Evolutionary conservation across 2,113 vertebrate species (phyloP).

Genomic region (Columba livia): DNA sequence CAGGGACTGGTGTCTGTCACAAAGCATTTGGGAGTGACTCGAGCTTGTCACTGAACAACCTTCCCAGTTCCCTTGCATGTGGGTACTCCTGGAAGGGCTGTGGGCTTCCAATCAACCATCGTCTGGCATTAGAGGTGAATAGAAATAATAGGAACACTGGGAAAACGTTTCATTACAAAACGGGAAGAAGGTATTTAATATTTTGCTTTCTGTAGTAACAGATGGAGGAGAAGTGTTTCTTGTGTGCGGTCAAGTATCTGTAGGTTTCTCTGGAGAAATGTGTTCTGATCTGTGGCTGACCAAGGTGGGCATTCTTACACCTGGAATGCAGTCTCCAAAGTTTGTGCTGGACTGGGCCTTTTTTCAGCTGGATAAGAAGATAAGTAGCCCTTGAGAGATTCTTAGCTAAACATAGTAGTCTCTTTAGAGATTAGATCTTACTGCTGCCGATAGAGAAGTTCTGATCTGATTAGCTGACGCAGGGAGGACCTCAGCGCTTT

Average conservation of each 20-base stretch:
- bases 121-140: not conserved
- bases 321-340: fast-evolving
- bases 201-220: not conserved
- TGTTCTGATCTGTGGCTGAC: not conserved
- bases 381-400: not conserved
- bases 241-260: not conserved
- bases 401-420: slow-evolving; percentile 45
- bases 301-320: fast-evolving
- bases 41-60: not conserved
- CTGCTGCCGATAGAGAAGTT: not conserved
- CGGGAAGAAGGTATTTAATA: not conserved
- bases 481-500: not conserved
- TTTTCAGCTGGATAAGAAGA: not conserved
- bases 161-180: not conserved
- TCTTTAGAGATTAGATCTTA: slow-evolving; percentile 15
- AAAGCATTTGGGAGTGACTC: not conserved
- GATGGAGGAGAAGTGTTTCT: not conserved
- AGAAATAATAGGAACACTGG: not conserved
- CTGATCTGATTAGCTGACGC: slow-evolving; percentile 27
- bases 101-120: fast-evolving
- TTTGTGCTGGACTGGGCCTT: not conserved
- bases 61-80: not conserved
- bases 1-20: not conserved
- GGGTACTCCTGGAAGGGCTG: not conserved
- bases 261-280: not conserved